Conservation (phyloP, 2,888 invertebrate genomes). For the Acleris holmiana region DNA sequence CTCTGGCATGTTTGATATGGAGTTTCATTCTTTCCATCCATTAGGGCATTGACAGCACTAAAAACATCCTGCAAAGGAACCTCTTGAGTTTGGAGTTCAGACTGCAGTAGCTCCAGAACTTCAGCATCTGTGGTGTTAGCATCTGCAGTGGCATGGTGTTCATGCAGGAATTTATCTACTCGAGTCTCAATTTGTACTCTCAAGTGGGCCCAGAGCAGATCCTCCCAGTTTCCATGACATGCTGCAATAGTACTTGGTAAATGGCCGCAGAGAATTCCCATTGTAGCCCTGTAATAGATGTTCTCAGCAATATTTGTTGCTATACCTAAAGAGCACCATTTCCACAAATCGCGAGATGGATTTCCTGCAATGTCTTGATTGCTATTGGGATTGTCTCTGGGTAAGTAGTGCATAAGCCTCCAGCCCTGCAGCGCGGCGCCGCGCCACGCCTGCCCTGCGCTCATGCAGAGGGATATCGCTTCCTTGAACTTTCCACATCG, state of each 20-base stretch:
- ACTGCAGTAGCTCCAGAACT: conserved; percentile 70
- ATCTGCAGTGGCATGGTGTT: conserved; percentile 75
- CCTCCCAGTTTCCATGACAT: conserved; percentile 93
- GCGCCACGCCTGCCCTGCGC: conserved; percentile 96
- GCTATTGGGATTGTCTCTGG: conserved; percentile 82
- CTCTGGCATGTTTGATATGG: conserved; percentile 92
- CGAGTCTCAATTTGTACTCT: conserved; percentile 92
- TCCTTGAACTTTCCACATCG: conserved; percentile 94
- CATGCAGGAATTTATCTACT: conserved; percentile 87
- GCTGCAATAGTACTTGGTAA: conserved; percentile 89
- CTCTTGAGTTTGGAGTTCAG: conserved; percentile 68
- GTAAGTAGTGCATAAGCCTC: conserved; percentile 94
- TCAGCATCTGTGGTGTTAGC: conserved; percentile 72
- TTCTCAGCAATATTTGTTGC: conserved; percentile 83
- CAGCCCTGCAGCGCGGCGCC: conserved; percentile 96
- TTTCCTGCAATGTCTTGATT: conserved; percentile 90
- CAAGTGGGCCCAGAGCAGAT: conserved; percentile 95
- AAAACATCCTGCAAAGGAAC: conserved; percentile 73
- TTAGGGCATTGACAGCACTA: conserved; percentile 71
- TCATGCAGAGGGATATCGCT: conserved; percentile 92
- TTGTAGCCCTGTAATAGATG: conserved; percentile 85
- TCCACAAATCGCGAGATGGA: conserved; percentile 91
- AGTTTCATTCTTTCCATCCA: conserved; percentile 85
- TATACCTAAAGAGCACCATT: conserved; percentile 88
- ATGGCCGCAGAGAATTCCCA: conserved; percentile 93